phyloP scores from a whole-genome alignment of 2,888 invertebrate genomes.

The Lepidocyrtinus sp. region DNA sequence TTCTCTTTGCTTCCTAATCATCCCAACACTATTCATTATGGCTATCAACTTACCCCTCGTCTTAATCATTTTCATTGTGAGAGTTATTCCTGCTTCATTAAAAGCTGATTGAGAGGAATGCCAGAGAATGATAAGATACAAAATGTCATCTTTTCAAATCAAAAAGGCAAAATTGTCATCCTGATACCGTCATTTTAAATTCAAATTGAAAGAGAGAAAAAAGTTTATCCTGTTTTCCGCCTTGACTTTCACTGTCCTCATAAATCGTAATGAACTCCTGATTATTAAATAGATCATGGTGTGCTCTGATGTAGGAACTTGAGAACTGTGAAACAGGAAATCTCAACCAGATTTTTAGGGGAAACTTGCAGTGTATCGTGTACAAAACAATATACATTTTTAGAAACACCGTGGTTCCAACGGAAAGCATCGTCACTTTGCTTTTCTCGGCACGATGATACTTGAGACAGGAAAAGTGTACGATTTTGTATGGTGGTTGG shows the following conservation, averaged over 20 bases:
- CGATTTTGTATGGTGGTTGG: too few relatives aligned
- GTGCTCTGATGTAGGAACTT: background rate
- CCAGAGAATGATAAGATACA: constrained; percentile 44
- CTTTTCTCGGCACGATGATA: too few relatives aligned
- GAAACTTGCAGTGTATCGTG: constrained; percentile 5
- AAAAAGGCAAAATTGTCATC: constrained; percentile 28
- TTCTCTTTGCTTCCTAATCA: too few relatives aligned
- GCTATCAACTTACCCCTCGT: too few relatives aligned
- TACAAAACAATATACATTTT: constrained; percentile 23
- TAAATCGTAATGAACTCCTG: constrained; percentile 48
- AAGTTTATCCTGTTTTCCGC: constrained; percentile 54
- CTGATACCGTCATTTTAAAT: constrained; percentile 45
- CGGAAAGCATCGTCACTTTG: too few relatives aligned
- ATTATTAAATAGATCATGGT: constrained; percentile 36
- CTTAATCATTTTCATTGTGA: too few relatives aligned
- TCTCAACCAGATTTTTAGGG: too few relatives aligned
- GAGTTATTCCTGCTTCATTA: constrained; percentile 51
- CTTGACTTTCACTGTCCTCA: constrained; percentile 46
- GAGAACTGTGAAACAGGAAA: constrained; percentile 19
- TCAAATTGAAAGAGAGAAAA: constrained; percentile 27
- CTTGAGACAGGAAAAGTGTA: constrained; percentile 20
- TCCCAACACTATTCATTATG: too few relatives aligned
- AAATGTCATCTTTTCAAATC: constrained; percentile 28
- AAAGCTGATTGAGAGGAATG: constrained; percentile 49
- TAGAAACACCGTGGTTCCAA: constrained; percentile 25